Conservation (phyloP, 2,888 invertebrate genomes). For the Baronia brevicornis region DNA sequence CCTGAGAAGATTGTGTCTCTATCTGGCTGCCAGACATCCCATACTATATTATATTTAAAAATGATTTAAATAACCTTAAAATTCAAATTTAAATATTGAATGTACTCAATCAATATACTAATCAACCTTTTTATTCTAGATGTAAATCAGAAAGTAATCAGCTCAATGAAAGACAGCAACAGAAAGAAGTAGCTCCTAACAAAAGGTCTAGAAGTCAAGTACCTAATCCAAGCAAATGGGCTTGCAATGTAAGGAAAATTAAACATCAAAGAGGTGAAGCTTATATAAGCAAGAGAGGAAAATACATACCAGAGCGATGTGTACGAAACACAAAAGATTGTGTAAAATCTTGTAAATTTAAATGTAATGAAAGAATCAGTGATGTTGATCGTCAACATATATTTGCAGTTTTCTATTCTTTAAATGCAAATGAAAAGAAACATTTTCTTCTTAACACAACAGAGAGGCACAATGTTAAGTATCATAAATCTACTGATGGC, state of each 20-base stretch:
- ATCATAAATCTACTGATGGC: slow-evolving; percentile 28
- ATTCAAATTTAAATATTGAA: no score
- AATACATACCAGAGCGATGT: slow-evolving; percentile 51
- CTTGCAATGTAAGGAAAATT: slow-evolving; percentile 54
- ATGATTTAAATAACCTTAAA: no score
- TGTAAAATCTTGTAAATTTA: slow-evolving; percentile 51
- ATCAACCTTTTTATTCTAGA: no score
- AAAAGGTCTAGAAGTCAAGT: slow-evolving; percentile 39
- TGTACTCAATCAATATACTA: no score
- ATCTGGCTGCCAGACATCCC: no score
- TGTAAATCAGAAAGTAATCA: slow-evolving; percentile 27
- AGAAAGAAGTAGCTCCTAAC: slow-evolving; percentile 19
- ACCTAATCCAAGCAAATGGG: slow-evolving; percentile 57
- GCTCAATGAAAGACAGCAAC: slow-evolving; percentile 15
- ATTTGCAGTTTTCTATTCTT: slow-evolving; percentile 60
- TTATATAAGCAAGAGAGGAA: slow-evolving; percentile 56
- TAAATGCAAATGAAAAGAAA: slow-evolving; percentile 60
- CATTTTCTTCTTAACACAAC: slow-evolving; percentile 62
- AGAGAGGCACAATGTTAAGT: slow-evolving; percentile 48
- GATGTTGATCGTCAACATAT: slow-evolving; percentile 55
- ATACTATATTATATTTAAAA: no score
- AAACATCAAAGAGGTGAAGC: slow-evolving; percentile 65
- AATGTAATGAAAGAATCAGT: slow-evolving; percentile 55
- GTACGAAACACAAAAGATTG: slow-evolving; percentile 59
- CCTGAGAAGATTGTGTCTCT: no score